A percentile compares a stretch with the other conserved stretches of the same genome.
Conservation (phyloP, 1,140 invertebrate genomes). For the Bombus sylvicola region DNA sequence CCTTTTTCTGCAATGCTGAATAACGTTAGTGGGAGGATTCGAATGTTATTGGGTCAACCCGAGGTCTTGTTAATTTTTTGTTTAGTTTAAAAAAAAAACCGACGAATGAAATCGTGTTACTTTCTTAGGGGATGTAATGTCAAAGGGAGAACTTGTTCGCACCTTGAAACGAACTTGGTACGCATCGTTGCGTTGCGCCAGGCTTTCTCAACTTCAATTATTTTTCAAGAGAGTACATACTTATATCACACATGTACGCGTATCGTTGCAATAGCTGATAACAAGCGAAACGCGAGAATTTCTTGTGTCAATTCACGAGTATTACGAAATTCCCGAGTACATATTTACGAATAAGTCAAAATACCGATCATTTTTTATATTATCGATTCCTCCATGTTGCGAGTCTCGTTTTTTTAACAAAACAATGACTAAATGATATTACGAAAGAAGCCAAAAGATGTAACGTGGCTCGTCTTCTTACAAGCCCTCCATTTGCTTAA, state of each 20-base stretch:
- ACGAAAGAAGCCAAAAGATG: no score
- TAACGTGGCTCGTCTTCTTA: no score
- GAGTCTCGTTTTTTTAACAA: no score
- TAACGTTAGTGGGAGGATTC: no score
- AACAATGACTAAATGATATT: no score
- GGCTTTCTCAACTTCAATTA: conserved; percentile 38
- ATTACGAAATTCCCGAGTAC: neutral
- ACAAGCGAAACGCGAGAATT: neutral
- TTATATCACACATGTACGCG: neutral
- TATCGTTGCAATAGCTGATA: conserved; percentile 36
- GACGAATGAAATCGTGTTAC: conserved; percentile 16
- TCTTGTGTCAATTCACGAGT: neutral
- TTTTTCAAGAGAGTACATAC: neutral
- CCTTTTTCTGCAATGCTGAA: neutral
- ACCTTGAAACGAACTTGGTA: conserved; percentile 27
- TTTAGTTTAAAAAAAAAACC: neutral
- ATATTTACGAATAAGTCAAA: neutral
- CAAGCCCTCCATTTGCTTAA: no score
- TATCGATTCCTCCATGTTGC: neutral
- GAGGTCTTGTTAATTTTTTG: conserved; percentile 22
- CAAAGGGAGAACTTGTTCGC: conserved; percentile 20
- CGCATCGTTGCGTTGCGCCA: conserved; percentile 6
- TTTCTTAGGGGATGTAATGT: conserved; percentile 17
- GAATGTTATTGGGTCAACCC: neutral
- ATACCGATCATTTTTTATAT: neutral